These are phyloP conservation scores for Petrosia ficiformis DNA, from an alignment of 37 sponge, comb jelly and placozoan genomes.

Conservation along the genomic window DNA sequence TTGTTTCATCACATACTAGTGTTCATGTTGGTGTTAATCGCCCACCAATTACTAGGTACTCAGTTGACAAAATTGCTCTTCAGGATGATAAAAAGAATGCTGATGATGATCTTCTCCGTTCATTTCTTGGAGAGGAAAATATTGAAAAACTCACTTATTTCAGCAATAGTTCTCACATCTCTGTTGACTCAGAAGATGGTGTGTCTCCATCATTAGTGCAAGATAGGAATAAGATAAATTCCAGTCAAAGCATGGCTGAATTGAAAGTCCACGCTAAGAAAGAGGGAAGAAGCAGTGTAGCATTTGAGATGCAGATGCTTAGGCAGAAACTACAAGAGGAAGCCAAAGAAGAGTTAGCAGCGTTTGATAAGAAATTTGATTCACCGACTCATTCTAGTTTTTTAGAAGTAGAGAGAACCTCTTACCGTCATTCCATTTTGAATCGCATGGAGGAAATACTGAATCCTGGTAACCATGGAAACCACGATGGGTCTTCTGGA, in stretches of 20 bases:
- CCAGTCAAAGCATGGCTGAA: neutral
- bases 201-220: neutral
- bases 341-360: slow-evolving; percentile 26
- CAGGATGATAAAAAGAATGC: neutral
- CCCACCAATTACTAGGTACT: neutral
- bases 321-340: slow-evolving; percentile 39
- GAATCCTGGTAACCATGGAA: neutral
- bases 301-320: slow-evolving; percentile 53
- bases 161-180: neutral
- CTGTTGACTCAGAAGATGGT: neutral
- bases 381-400: neutral
- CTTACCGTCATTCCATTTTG: neutral
- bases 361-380: slow-evolving; percentile 31
- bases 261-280: slow-evolving; percentile 1
- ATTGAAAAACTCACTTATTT: neutral
- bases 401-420: neutral
- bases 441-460: slow-evolving; percentile 3
- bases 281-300: slow-evolving; percentile 13
- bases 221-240: neutral
- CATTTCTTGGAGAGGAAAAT: neutral
- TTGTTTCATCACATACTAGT: neutral
- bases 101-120: neutral
- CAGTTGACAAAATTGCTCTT: neutral
- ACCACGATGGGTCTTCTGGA: neutral
- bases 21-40: neutral